phyloP scores from a whole-genome alignment of 2,888 invertebrate genomes.

The Hyles lineata region DNA sequence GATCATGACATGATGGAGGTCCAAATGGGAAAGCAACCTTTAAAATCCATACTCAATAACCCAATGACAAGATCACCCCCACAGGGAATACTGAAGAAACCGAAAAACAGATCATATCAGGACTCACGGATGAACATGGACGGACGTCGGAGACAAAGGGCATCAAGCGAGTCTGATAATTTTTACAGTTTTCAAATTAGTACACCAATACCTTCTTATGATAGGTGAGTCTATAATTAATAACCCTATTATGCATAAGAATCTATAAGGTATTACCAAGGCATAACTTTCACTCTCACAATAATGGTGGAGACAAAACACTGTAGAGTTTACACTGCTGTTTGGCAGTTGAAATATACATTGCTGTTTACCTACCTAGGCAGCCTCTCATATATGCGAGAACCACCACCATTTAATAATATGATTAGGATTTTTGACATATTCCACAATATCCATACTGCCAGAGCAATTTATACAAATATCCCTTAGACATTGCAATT shows the following conservation, averaged over 20 bases:
- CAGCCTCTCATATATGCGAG: too few relatives aligned
- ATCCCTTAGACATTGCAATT: too few relatives aligned
- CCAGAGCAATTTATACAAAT: too few relatives aligned
- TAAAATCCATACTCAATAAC: constrained; percentile 81
- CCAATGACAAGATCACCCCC: constrained; percentile 70
- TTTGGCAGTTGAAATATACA: too few relatives aligned
- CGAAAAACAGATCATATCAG: constrained; percentile 65
- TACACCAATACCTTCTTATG: constrained; percentile 69
- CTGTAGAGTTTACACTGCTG: too few relatives aligned
- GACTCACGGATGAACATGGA: constrained; percentile 63
- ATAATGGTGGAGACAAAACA: too few relatives aligned
- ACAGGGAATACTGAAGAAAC: constrained; percentile 76
- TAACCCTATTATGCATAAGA: background rate
- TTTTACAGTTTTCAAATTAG: constrained; percentile 64
- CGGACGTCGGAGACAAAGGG: constrained; percentile 76
- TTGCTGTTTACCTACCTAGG: too few relatives aligned
- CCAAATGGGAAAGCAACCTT: constrained; percentile 68
- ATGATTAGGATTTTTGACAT: too few relatives aligned
- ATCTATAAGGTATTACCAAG: too few relatives aligned
- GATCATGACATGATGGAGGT: constrained; percentile 78
- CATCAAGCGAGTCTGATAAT: constrained; percentile 81
- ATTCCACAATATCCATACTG: too few relatives aligned
- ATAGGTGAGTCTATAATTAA: constrained; percentile 60
- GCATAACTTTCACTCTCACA: too few relatives aligned
- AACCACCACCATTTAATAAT: too few relatives aligned